phyloP scores from a whole-genome alignment of 2,888 invertebrate species.

The Hybos culiciformis region DNA sequence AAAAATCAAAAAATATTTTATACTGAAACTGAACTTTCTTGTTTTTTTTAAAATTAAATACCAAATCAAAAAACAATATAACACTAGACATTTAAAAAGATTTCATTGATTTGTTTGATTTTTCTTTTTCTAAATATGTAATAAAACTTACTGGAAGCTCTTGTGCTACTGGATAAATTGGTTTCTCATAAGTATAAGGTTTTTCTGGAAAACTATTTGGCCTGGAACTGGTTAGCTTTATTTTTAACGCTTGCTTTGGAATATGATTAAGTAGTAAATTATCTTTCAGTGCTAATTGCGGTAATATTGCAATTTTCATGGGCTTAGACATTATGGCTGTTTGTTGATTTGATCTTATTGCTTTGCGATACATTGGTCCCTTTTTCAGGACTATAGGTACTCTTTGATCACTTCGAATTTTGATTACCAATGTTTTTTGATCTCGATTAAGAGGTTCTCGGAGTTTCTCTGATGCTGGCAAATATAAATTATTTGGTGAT shows the following conservation, averaged over 20 bases:
- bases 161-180: conserved; percentile 20
- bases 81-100: too few relatives aligned
- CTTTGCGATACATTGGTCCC: too few relatives aligned
- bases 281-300: conserved; percentile 15
- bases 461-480: too few relatives aligned
- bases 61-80: too few relatives aligned
- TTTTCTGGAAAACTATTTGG: conserved; percentile 23
- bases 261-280: conserved; percentile 11
- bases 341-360: conserved; percentile 10
- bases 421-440: conserved; percentile 31
- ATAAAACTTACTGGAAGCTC: conserved; percentile 27
- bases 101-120: too few relatives aligned
- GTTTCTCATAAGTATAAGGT: conserved; percentile 31
- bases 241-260: conserved; percentile 23
- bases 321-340: conserved; percentile 11
- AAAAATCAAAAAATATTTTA: too few relatives aligned
- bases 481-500: too few relatives aligned
- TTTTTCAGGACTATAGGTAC: conserved; percentile 30
- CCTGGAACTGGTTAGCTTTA: conserved; percentile 26
- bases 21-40: too few relatives aligned
- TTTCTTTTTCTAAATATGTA: too few relatives aligned
- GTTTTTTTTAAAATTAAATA: too few relatives aligned
- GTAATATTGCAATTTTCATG: conserved; percentile 10
- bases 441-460: too few relatives aligned
- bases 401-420: conserved; percentile 32